Evolutionary conservation across 2,797 vertebrate genomes (phyloP).

Genomic region (Smutsia temminckii): DNA sequence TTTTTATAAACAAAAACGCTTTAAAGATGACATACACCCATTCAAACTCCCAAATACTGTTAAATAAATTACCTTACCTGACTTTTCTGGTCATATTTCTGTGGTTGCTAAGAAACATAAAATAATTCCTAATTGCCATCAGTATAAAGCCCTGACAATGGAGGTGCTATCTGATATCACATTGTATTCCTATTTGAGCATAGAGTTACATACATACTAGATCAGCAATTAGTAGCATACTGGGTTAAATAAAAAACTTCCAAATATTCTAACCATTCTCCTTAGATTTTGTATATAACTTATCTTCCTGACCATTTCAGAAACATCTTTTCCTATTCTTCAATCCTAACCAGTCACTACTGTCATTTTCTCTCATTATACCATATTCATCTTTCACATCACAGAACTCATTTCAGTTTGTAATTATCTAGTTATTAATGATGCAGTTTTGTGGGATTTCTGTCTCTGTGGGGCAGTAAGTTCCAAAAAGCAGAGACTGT

Average conservation of each 20-base stretch:
- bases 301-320: not conserved
- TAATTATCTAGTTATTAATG: not conserved
- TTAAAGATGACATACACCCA: not conserved
- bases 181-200: not conserved
- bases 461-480: not conserved
- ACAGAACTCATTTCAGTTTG: not conserved
- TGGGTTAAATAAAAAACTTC: not conserved
- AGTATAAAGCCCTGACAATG: not conserved
- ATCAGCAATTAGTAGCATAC: not conserved
- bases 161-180: not conserved
- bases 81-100: not conserved
- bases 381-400: not conserved
- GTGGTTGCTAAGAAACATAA: not conserved
- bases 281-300: not conserved
- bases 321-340: not conserved
- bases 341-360: not conserved
- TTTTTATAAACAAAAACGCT: not conserved
- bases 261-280: not conserved
- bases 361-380: not conserved
- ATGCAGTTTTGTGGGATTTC: not conserved
- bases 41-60: not conserved
- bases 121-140: not conserved
- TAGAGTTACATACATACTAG: not conserved
- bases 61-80: not conserved
- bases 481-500: not conserved